Evolutionary conservation across 1,140 invertebrate genomes (phyloP), one percentile per base, ranked within the genome.

Genomic region (Kradibia gibbosae): DNA sequence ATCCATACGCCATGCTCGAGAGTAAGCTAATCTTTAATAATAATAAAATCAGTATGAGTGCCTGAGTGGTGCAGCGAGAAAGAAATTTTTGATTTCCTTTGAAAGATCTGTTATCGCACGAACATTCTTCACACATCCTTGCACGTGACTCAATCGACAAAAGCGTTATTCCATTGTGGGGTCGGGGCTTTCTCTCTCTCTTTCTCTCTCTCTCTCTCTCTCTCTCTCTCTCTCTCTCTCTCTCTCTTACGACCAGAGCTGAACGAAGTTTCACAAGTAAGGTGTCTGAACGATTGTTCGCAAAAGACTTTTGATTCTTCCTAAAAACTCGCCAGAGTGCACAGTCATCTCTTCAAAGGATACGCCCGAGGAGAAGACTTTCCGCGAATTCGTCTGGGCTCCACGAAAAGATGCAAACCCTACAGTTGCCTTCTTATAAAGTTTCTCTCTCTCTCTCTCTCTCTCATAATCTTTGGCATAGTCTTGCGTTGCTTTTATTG

Each of bases 401-500:
- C 67, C 31, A 53, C 73, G 60, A 81, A 81, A 81, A 81, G 45
- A 76, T 76, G 80, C 45, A 81, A 81, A 74, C 36, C 67, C 50
- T 57, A 71, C 20, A 60, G 55, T 22, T 20, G 42, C 15, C 25
- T 72, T 31, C 15, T 55, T 76, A 42, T 8, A n/a, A 10, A 4
- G 36, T 25, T 17, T 45, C 39, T 34, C 45, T 48, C 22, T 34
- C 22, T 36, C 28, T 2, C 0, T 72, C 13, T 4, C 62, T 39
- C 65, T n/a, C 20, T 20, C 48, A 31, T 7, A n/a, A n/a, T n/a
- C n/a, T n/a, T n/a, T n/a, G n/a, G n/a, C n/a, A n/a, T n/a, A n/a
- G n/a, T 34, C 53, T 15, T 53, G 60, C 39, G n/a, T 36, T 15
- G 3, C n/a, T 76, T 55, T 57, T 73, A n/a, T n/a, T 4, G 22